phyloP scores from a whole-genome alignment of 35 echinoderm and acorn worm species.

The Heliocidaris erythrogramma region DNA sequence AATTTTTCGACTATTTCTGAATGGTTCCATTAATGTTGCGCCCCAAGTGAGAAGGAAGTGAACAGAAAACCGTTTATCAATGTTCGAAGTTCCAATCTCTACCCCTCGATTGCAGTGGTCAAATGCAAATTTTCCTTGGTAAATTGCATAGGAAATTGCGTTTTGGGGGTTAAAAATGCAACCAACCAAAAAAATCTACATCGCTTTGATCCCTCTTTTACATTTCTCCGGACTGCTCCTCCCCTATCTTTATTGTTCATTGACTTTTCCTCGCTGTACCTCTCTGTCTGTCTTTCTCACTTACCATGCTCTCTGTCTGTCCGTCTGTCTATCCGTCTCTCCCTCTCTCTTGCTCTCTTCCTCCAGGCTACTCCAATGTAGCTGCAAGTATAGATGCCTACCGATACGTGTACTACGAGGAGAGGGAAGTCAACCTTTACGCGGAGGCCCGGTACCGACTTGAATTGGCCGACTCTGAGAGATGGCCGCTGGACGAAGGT shows the following conservation, averaged over 20 bases:
- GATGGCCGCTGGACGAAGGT: slow-evolving; percentile 45
- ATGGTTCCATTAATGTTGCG: too few species aligned
- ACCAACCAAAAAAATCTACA: too few species aligned
- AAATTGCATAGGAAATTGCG: too few species aligned
- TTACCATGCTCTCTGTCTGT: background rate
- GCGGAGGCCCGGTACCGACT: slow-evolving; percentile 42
- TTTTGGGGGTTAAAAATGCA: too few species aligned
- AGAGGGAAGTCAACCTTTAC: slow-evolving; percentile 27
- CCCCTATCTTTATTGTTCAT: background rate
- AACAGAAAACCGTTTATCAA: too few species aligned
- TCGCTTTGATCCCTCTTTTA: background rate
- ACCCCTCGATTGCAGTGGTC: too few species aligned
- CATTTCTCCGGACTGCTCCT: background rate
- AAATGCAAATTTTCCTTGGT: too few species aligned
- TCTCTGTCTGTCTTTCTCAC: background rate
- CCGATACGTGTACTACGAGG: slow-evolving; percentile 46
- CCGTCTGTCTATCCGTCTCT: background rate
- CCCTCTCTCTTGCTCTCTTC: background rate
- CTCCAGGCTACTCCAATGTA: slow-evolving; percentile 44
- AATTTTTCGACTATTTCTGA: too few species aligned
- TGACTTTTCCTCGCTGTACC: background rate
- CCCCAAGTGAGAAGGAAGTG: too few species aligned
- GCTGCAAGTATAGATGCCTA: slow-evolving; percentile 23
- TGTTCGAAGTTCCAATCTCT: too few species aligned
- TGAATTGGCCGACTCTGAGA: slow-evolving; percentile 39